A percentile compares a stretch with the other conserved stretches of the same genome.
These are phyloP conservation scores for Gastrophryne carolinensis DNA, from an alignment of 2,797 vertebrate species.

Conservation along the genomic window DNA sequence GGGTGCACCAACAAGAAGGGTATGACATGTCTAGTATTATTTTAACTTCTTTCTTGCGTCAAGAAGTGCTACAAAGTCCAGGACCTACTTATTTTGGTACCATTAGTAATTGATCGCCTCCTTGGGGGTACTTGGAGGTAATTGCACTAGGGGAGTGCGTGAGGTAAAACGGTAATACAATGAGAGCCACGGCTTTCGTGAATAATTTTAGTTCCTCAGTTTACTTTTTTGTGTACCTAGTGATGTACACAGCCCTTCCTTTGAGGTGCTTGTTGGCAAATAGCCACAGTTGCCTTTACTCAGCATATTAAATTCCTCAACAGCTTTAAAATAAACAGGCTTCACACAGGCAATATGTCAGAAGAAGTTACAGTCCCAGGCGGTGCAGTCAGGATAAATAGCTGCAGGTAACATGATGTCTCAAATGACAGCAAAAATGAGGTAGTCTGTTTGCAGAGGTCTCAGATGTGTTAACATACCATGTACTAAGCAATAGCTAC, in stretches of 20 bases:
- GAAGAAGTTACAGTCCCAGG: neutral
- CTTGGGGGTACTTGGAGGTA: too few relatives aligned
- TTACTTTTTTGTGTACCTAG: conserved; percentile 13
- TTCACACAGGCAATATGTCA: neutral
- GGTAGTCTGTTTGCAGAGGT: neutral
- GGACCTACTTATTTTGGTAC: too few relatives aligned
- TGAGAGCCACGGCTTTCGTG: too few relatives aligned
- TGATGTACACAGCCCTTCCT: neutral
- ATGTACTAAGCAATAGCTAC: neutral
- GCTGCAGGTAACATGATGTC: neutral
- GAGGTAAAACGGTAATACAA: too few relatives aligned
- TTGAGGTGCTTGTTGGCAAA: neutral
- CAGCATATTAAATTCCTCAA: neutral
- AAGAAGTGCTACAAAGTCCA: too few relatives aligned
- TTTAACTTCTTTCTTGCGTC: too few relatives aligned
- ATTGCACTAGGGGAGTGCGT: too few relatives aligned
- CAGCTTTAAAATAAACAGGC: neutral
- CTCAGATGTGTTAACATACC: neutral
- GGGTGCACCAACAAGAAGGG: too few relatives aligned
- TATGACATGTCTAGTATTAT: too few relatives aligned
- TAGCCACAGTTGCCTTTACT: neutral
- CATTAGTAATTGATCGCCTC: too few relatives aligned
- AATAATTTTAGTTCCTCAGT: neutral
- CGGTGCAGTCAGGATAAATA: neutral
- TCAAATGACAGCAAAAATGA: neutral